A percentile compares a stretch with the other conserved stretches of the same genome.
Evolutionary conservation across 2,113 vertebrate genomes (phyloP).

Genomic region (Tychaedon coryphoeus): DNA sequence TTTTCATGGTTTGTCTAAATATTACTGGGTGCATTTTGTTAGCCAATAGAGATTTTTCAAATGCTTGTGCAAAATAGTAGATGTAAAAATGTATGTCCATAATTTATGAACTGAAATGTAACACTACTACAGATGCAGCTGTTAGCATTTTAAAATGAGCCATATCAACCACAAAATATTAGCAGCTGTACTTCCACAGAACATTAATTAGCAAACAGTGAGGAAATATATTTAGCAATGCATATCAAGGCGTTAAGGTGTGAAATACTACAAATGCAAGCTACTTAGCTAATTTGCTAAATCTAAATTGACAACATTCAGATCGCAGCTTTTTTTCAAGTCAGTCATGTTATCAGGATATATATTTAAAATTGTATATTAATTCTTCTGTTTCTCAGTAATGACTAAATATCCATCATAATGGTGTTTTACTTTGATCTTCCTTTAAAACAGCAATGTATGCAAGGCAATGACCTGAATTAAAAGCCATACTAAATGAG

Average conservation of each 20-base stretch:
- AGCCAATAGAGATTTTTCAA: slow-evolving; percentile 7
- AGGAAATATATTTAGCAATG: slow-evolving; percentile 68
- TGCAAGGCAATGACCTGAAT: not conserved
- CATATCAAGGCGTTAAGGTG: slow-evolving; percentile 65
- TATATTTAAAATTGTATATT: slow-evolving; percentile 32
- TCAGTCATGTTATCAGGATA: slow-evolving; percentile 8
- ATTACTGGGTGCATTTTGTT: not conserved
- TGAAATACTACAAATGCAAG: slow-evolving; percentile 65
- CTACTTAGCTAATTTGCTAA: slow-evolving; percentile 61
- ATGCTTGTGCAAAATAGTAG: not conserved
- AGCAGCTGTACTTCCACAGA: slow-evolving; percentile 58
- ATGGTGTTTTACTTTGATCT: slow-evolving; percentile 8
- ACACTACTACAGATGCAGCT: slow-evolving; percentile 49
- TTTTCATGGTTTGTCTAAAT: not conserved
- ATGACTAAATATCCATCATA: slow-evolving; percentile 8
- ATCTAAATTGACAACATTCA: slow-evolving; percentile 55
- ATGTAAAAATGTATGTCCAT: slow-evolving; percentile 5
- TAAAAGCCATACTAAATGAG: not conserved
- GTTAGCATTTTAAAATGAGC: slow-evolving; percentile 65
- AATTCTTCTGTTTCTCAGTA: slow-evolving; percentile 6
- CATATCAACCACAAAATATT: slow-evolving; percentile 58
- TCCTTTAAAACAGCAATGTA: slow-evolving; percentile 18
- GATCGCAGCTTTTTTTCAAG: slow-evolving; percentile 16
- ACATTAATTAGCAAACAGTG: slow-evolving; percentile 69
- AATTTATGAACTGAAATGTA: slow-evolving; percentile 47